These are phyloP conservation scores for Ibidorhyncha struthersii DNA, from an alignment of 2,113 vertebrate genomes.

Conservation along the genomic window DNA sequence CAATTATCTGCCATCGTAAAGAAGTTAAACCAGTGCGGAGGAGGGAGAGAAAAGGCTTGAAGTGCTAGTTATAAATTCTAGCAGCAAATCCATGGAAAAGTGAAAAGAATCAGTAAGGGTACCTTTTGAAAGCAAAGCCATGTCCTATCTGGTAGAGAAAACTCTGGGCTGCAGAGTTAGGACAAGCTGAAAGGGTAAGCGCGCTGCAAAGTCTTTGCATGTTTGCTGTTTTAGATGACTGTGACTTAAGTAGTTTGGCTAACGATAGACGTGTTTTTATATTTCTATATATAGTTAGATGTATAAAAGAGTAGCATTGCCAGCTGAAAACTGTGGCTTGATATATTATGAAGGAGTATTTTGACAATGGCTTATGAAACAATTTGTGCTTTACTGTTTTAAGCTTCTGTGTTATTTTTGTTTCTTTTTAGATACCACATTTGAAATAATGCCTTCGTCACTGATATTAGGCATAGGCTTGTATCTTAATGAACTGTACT, in stretches of 20 bases:
- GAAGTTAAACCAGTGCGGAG: slow-evolving; percentile 40
- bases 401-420: accelerated
- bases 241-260: not conserved
- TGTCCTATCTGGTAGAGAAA: not conserved
- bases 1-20: slow-evolving; percentile 74
- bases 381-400: not conserved
- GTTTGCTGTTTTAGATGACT: not conserved
- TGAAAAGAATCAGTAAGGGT: slow-evolving; percentile 14
- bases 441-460: not conserved
- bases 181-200: not conserved
- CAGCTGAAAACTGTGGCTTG: not conserved
- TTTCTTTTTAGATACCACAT: not conserved
- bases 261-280: not conserved
- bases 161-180: not conserved
- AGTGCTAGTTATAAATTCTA: slow-evolving; percentile 54
- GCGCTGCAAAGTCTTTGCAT: not conserved
- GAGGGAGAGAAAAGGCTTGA: slow-evolving; percentile 41
- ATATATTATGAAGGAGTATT: not conserved
- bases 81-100: not conserved
- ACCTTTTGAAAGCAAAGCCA: slow-evolving; percentile 7
- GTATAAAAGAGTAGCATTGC: not conserved
- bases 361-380: not conserved
- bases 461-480: not conserved
- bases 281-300: not conserved
- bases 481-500: not conserved